Base-by-base conservation (phyloP, 35 echinoderm and acorn worm species). In the Lytechinus pictus region DNA sequence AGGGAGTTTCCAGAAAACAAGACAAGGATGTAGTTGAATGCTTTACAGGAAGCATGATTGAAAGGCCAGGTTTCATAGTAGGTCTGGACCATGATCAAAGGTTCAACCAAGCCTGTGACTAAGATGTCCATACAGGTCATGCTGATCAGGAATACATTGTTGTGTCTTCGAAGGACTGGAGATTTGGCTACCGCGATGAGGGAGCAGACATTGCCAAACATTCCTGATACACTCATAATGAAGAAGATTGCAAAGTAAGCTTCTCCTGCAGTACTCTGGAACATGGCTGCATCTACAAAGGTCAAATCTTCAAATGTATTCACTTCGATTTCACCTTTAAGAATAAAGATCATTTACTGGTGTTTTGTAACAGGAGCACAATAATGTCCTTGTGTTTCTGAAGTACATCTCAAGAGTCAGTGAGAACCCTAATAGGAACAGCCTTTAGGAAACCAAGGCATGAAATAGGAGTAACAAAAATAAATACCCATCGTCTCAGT, bases 71-170 rank as follows among this genome's bases (percentile, higher is more conserved):
- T 24, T 9, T 93, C 53, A n/a, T 57, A 93, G 27, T 93, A 93
- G 55, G 53, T 16, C 54, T 93, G 92, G 13, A 93, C 92, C 27
- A 93, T 33, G 27, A 93, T 16, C 27, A 93, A 10, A 57, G 92
- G 92, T 54, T 55, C 92, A 6, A 93, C 27, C 5, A 93, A 6
- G 11, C 29, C 55, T n/a, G 92, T 55, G 28, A 93, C 54, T 27
- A 93, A 53, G 53, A 57, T 27, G 53, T 93, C 92, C 27, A 54
- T 54, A 33, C 28, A 27, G 52, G 92, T 55, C 92, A 93, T 93
- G 55, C 92, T 93, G 53, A 93, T 54, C 19, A 94, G 33, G 94
- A 96, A 96, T 14, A 89, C 94, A 57, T 96, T 95, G 10, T 87
- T 91, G 52, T 28, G 53, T 57, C 28, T 54, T 10, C 54, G 92